Evolutionary conservation across 2,888 invertebrate genomes (phyloP).

Genomic region (Agrochola litura): DNA sequence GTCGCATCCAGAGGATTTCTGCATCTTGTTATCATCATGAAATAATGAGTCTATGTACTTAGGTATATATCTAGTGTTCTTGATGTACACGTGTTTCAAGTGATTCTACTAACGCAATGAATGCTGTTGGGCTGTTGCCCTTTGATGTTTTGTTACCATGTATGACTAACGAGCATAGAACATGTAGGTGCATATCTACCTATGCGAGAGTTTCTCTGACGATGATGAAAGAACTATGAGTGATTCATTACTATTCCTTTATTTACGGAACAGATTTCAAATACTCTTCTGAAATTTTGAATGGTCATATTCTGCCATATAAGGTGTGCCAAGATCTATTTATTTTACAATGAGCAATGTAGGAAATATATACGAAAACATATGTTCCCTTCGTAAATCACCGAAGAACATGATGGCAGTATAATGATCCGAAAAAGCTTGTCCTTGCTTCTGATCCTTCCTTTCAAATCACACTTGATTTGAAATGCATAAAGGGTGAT

Average conservation of each 20-base stretch:
- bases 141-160: constrained; percentile 25
- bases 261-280: constrained; percentile 13
- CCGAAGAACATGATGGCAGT: not conserved
- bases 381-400: not conserved
- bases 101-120: constrained; percentile 13
- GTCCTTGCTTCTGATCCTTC: not conserved
- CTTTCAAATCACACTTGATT: not conserved
- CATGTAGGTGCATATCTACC: not conserved
- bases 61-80: not conserved
- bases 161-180: constrained; percentile 35
- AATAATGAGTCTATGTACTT: not conserved
- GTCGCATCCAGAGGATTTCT: too few species aligned
- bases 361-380: constrained; percentile 18
- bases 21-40: not conserved
- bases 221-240: constrained; percentile 36
- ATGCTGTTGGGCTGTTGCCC: constrained; percentile 22
- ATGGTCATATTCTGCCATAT: constrained; percentile 18
- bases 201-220: constrained; percentile 25
- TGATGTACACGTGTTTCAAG: constrained; percentile 23
- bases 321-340: constrained; percentile 51
- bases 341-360: constrained; percentile 24
- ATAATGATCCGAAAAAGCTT: too few species aligned
- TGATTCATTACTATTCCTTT: constrained; percentile 34
- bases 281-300: not conserved
- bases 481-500: not conserved